phyloP scores from a whole-genome alignment of 2,113 vertebrate species.

The Oenanthe oenanthe region DNA sequence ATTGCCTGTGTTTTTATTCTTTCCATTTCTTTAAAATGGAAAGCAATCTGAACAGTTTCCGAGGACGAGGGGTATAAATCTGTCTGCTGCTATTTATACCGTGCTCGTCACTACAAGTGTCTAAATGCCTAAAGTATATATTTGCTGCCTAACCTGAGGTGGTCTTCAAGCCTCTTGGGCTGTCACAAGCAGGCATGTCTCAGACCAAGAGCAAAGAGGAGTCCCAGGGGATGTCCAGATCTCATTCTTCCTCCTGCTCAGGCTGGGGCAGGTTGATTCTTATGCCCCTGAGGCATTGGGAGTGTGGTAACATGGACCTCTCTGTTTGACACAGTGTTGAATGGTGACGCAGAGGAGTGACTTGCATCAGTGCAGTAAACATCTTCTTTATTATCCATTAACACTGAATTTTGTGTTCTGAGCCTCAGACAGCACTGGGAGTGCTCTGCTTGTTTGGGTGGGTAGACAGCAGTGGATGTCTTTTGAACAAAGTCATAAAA shows the following conservation, averaged over 20 bases:
- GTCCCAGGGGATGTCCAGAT: background rate
- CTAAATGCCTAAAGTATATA: background rate
- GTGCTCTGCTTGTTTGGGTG: background rate
- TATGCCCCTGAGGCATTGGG: background rate
- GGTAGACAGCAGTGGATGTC: background rate
- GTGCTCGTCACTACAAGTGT: background rate
- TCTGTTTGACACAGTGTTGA: background rate
- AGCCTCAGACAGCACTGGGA: background rate
- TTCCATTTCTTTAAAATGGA: slow-evolving; percentile 23
- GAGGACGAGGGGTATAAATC: slow-evolving; percentile 31
- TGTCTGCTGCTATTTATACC: slow-evolving; percentile 44
- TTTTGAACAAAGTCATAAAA: background rate
- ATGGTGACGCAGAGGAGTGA: background rate
- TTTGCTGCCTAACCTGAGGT: background rate
- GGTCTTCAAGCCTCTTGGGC: background rate
- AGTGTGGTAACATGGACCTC: background rate
- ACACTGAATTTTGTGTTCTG: background rate
- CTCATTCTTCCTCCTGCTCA: background rate
- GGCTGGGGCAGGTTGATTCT: background rate
- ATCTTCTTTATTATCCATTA: background rate
- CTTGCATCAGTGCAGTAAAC: background rate
- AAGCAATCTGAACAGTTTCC: slow-evolving; percentile 17
- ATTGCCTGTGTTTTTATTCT: slow-evolving; percentile 1
- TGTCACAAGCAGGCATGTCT: background rate
- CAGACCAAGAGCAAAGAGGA: background rate